Percentiles rank a stretch among this genome's conserved stretches.
Evolutionary conservation across 2,113 vertebrate genomes (phyloP).

Genomic region (Lethenteron camtschaticum): DNA sequence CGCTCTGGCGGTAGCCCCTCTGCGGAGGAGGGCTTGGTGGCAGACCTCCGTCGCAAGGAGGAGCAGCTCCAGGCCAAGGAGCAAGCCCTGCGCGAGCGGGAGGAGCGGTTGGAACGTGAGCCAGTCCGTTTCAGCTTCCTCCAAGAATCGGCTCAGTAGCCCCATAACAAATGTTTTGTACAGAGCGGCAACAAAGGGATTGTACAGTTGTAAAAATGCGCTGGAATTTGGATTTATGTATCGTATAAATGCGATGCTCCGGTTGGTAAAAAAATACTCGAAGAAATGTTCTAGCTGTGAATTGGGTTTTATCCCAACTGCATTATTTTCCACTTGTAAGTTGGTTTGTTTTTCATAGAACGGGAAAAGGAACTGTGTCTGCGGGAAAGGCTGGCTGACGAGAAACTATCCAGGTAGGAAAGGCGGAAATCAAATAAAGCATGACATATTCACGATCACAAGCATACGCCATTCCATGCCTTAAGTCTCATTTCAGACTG

Average conservation of each 20-base stretch:
- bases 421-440: constrained; percentile 6
- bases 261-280: no score
- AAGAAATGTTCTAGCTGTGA: neutral
- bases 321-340: neutral
- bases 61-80: constrained; percentile 47
- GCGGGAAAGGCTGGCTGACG: constrained; percentile 53
- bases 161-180: neutral
- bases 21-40: neutral
- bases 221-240: neutral
- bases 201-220: neutral
- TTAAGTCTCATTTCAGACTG: neutral
- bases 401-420: constrained; percentile 46
- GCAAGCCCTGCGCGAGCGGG: constrained; percentile 40
- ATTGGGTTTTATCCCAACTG: no score
- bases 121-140: neutral
- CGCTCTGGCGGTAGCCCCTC: neutral
- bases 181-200: neutral
- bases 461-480: neutral
- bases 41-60: constrained; percentile 38
- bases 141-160: neutral
- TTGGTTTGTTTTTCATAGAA: constrained; percentile 25
- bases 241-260: neutral
- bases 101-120: constrained; percentile 60
- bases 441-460: constrained; percentile 8
- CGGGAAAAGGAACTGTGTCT: constrained; percentile 61